Conservation (phyloP, 2,797 vertebrate species). For the Graptemys geographica region DNA sequence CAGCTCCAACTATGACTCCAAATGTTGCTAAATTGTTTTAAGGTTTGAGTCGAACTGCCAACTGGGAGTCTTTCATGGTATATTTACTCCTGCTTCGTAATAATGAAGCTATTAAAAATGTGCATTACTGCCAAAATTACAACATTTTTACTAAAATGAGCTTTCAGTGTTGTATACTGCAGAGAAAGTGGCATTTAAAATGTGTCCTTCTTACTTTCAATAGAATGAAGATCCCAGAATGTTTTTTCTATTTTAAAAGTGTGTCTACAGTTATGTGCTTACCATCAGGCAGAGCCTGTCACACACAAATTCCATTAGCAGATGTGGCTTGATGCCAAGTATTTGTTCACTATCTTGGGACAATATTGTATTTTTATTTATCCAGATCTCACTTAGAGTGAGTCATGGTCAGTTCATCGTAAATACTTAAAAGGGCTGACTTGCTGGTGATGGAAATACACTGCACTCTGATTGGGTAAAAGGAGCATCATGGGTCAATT, state of each 20-base stretch:
- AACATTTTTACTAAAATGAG: background rate
- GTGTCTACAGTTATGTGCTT: background rate
- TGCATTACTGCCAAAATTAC: background rate
- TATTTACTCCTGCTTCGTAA: slow-evolving; percentile 30
- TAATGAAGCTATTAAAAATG: slow-evolving; percentile 16
- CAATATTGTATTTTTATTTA: background rate
- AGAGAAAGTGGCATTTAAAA: background rate
- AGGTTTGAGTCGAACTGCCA: slow-evolving; percentile 24
- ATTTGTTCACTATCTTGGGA: background rate
- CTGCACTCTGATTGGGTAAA: background rate
- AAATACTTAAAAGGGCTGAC: background rate
- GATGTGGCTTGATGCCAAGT: background rate
- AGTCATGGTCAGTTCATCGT: background rate
- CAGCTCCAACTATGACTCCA: background rate
- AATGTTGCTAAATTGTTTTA: slow-evolving; percentile 23
- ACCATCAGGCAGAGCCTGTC: background rate
- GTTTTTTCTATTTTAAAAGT: background rate
- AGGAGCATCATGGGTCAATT: background rate
- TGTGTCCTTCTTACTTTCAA: background rate
- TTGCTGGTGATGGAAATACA: background rate
- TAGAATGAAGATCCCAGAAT: background rate
- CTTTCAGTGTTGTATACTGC: background rate
- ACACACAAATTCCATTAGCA: background rate
- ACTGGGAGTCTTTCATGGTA: background rate
- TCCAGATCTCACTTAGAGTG: background rate